Evolutionary conservation across 2,888 invertebrate species (phyloP).

Genomic region (Griposia aprilina): DNA sequence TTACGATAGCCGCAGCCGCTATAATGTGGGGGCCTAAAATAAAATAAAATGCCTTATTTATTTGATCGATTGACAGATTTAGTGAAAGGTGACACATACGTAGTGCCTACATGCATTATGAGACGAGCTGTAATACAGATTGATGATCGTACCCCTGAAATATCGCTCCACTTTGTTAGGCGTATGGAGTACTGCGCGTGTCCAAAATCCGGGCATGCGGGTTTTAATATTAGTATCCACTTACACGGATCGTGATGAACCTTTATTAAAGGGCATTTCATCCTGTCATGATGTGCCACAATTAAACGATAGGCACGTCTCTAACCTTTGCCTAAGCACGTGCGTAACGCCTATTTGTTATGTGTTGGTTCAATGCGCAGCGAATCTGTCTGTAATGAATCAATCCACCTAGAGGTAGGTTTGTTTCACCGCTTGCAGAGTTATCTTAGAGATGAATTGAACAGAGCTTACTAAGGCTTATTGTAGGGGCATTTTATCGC

Average conservation of each 20-base stretch:
- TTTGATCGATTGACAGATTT: slow-evolving; percentile 60
- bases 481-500: slow-evolving; percentile 15
- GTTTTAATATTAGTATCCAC: slow-evolving; percentile 45
- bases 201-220: slow-evolving; percentile 47
- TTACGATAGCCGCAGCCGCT: slow-evolving; percentile 1
- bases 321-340: slow-evolving; percentile 35
- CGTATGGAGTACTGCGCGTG: slow-evolving; percentile 31
- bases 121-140: slow-evolving; percentile 62
- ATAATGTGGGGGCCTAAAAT: slow-evolving; percentile 34
- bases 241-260: slow-evolving; percentile 45
- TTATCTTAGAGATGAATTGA: slow-evolving; percentile 39
- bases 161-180: slow-evolving; percentile 55
- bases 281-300: slow-evolving; percentile 19
- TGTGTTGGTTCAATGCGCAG: slow-evolving; percentile 38
- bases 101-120: slow-evolving; percentile 59
- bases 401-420: slow-evolving; percentile 58
- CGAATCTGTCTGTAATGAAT: slow-evolving; percentile 57
- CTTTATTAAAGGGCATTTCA: slow-evolving; percentile 38
- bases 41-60: slow-evolving; percentile 52
- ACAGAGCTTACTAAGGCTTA: slow-evolving; percentile 27
- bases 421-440: slow-evolving; percentile 15
- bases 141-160: slow-evolving; percentile 59
- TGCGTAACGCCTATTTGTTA: slow-evolving; percentile 34
- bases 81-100: slow-evolving; percentile 55
- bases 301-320: slow-evolving; percentile 30